Evolutionary conservation across 2,888 invertebrate genomes (phyloP).

Genomic region (Sthenelais limicola): DNA sequence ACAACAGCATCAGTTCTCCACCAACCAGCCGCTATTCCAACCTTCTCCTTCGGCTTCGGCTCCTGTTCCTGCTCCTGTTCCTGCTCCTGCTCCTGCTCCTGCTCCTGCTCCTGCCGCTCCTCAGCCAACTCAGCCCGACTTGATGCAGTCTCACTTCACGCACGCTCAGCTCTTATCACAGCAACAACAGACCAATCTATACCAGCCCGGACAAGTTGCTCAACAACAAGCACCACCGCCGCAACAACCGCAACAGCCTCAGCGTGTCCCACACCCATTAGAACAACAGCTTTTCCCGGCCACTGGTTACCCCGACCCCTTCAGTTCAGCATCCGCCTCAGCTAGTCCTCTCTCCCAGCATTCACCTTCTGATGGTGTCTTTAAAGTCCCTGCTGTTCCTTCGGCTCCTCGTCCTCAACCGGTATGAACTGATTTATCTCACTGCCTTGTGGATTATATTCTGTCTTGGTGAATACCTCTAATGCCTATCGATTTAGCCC

Average conservation of each 20-base stretch:
- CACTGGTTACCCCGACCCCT: constrained; percentile 38
- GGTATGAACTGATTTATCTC: too few species aligned
- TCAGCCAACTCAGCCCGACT: background rate
- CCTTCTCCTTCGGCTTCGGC: too few species aligned
- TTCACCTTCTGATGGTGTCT: constrained; percentile 73
- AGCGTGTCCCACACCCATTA: constrained; percentile 20
- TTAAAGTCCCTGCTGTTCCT: constrained; percentile 77
- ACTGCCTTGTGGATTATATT: too few species aligned
- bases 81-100: too few species aligned
- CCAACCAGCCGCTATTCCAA: background rate
- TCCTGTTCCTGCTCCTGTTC: too few species aligned
- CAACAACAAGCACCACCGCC: constrained; percentile 34
- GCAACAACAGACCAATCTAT: constrained; percentile 41
- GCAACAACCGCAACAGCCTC: constrained; percentile 8
- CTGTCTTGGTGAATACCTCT: too few species aligned
- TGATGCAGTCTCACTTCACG: constrained; percentile 33
- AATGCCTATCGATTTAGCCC: too few species aligned
- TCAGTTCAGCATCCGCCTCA: constrained; percentile 41
- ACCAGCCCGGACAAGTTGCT: constrained; percentile 37
- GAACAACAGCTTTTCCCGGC: constrained; percentile 39
- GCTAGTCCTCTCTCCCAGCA: constrained; percentile 30
- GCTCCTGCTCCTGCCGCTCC: too few species aligned
- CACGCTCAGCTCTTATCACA: constrained; percentile 41
- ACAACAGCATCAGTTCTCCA: constrained; percentile 33
- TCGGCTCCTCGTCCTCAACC: constrained; percentile 77